These are phyloP conservation scores for Drosophila bifasciata DNA, from an alignment of 1,140 invertebrate genomes.

Conservation along the genomic window DNA sequence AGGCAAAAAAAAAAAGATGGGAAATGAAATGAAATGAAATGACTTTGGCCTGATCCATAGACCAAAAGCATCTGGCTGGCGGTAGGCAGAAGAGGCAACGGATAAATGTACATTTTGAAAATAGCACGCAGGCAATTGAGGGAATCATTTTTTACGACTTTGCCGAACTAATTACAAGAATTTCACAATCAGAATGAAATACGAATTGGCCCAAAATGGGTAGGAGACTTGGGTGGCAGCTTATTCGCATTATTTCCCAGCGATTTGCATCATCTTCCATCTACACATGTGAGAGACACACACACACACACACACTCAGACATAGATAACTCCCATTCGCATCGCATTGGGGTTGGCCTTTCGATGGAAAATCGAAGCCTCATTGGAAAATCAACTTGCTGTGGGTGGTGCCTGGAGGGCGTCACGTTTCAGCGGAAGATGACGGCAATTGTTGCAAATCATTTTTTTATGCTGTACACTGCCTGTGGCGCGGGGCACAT, in stretches of 20 bases:
- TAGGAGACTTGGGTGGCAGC: no score
- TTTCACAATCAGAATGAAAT: conserved; percentile 19
- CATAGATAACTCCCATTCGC: not conserved
- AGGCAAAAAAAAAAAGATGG: not conserved
- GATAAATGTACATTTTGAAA: conserved; percentile 56
- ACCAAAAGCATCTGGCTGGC: conserved; percentile 24
- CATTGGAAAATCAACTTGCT: conserved; percentile 64
- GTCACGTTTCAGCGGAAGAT: conserved; percentile 71
- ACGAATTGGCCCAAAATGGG: no score
- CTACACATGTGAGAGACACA: not conserved
- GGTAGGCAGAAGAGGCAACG: conserved; percentile 19
- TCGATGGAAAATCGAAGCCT: conserved; percentile 59
- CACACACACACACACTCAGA: no score
- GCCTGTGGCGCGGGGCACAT: conserved; percentile 37
- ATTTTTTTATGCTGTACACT: conserved; percentile 73
- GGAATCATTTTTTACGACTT: conserved; percentile 68
- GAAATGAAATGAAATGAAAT: conserved; percentile 30
- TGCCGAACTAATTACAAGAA: conserved; percentile 64
- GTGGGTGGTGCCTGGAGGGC: conserved; percentile 47
- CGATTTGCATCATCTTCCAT: conserved; percentile 1
- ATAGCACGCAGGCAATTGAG: conserved; percentile 39
- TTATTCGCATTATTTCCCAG: conserved; percentile 27
- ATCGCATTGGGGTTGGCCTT: conserved; percentile 25
- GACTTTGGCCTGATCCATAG: conserved; percentile 28
- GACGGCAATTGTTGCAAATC: conserved; percentile 81